Conservation (phyloP, 2,888 invertebrate genomes). For the Clanis bilineata region DNA sequence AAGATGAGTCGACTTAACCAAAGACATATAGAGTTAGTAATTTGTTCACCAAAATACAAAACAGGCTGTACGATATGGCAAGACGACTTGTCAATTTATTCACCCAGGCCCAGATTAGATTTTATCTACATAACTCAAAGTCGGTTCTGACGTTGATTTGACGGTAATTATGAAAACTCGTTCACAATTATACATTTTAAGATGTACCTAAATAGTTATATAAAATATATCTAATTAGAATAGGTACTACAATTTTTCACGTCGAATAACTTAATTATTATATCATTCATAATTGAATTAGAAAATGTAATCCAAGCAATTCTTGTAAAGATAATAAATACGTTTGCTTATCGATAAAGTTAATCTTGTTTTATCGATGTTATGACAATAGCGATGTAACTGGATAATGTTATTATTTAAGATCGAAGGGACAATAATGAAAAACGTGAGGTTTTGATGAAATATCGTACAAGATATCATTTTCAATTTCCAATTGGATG, state of each 20-base stretch:
- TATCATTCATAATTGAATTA: not conserved
- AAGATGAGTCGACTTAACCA: no score
- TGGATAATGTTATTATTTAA: not conserved
- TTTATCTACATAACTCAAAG: no score
- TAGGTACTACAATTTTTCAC: not conserved
- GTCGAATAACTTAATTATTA: not conserved
- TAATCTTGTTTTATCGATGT: not conserved
- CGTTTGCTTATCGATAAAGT: not conserved
- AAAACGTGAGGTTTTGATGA: conserved; percentile 14
- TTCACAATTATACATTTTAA: no score
- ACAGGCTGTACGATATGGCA: no score
- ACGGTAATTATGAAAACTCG: no score
- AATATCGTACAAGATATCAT: not conserved
- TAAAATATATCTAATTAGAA: not conserved
- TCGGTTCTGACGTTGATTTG: no score
- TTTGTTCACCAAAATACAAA: no score
- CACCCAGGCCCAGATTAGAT: no score
- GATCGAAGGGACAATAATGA: conserved; percentile 5
- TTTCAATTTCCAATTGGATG: not conserved
- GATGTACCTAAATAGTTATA: not conserved
- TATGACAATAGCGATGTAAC: not conserved
- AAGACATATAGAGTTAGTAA: no score
- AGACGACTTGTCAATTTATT: no score
- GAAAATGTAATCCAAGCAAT: not conserved
- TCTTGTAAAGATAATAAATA: not conserved